These are phyloP conservation scores for Anoplopoma fimbria DNA, from an alignment of 2,113 vertebrate species.

Conservation along the genomic window DNA sequence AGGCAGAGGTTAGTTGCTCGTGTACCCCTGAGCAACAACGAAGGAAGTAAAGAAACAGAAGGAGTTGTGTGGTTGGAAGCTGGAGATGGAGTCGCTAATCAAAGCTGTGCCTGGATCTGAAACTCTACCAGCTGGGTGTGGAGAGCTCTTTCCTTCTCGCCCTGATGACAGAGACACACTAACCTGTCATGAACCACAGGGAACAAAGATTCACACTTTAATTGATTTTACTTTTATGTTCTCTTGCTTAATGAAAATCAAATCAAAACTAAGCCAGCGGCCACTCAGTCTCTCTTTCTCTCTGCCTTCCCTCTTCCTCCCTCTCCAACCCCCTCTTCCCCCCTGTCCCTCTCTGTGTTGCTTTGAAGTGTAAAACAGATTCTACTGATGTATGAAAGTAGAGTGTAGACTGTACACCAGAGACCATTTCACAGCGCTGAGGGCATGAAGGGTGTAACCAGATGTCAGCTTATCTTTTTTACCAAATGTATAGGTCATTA, in stretches of 20 bases:
- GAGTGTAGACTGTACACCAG: slow-evolving; percentile 68
- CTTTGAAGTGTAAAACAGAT: slow-evolving; percentile 86
- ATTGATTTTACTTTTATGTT: slow-evolving; percentile 77
- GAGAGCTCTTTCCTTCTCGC: slow-evolving; percentile 28
- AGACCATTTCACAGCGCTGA: slow-evolving; percentile 68
- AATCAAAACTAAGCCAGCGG: slow-evolving; percentile 63
- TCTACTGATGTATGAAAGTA: slow-evolving; percentile 74
- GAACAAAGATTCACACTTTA: slow-evolving; percentile 61
- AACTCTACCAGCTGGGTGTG: slow-evolving; percentile 27
- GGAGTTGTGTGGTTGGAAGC: slow-evolving; percentile 38
- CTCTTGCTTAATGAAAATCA: slow-evolving; percentile 75
- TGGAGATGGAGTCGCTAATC: slow-evolving; percentile 59
- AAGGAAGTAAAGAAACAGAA: slow-evolving; percentile 35
- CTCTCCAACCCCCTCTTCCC: slow-evolving; percentile 5
- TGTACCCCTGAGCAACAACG: slow-evolving; percentile 17
- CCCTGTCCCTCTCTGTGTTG: slow-evolving; percentile 23
- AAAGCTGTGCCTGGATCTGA: slow-evolving; percentile 60
- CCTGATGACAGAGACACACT: slow-evolving; percentile 38
- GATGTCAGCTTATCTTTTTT: slow-evolving; percentile 57
- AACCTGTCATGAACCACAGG: slow-evolving; percentile 63
- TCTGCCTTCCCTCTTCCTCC: slow-evolving; percentile 23
- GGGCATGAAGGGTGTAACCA: slow-evolving; percentile 62
- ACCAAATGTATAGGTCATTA: slow-evolving; percentile 54
- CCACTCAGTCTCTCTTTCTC: slow-evolving; percentile 43
- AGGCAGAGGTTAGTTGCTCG: slow-evolving; percentile 49